Evolutionary conservation across 1,140 invertebrate genomes (phyloP).

Genomic region (Oreohelix idahoensis): DNA sequence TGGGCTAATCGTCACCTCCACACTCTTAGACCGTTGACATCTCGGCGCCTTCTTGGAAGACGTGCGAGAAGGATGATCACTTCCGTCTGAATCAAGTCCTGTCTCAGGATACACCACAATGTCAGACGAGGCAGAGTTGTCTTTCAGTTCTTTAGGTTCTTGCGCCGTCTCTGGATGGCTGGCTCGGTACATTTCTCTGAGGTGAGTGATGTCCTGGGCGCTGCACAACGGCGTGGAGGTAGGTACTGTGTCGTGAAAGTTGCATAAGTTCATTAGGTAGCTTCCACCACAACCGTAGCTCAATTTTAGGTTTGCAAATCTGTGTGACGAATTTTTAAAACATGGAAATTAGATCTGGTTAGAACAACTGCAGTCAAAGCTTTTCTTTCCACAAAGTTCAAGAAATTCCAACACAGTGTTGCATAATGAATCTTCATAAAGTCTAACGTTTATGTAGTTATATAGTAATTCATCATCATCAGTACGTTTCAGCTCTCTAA

Average conservation of each 20-base stretch:
- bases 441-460: too few relatives aligned
- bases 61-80: background rate
- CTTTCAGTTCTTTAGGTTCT: background rate
- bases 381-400: too few relatives aligned
- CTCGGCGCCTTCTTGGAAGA: background rate
- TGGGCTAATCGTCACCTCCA: background rate
- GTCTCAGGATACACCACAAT: background rate
- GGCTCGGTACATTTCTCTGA: slow-evolving; percentile 27
- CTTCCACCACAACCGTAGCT: slow-evolving; percentile 83
- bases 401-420: too few relatives aligned
- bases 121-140: background rate
- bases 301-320: slow-evolving; percentile 14
- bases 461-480: too few relatives aligned
- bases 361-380: too few relatives aligned
- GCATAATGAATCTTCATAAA: too few relatives aligned
- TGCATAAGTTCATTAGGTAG: slow-evolving; percentile 91
- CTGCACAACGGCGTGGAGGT: slow-evolving; percentile 91
- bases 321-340: background rate
- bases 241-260: slow-evolving; percentile 91
- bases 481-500: too few relatives aligned
- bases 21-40: background rate
- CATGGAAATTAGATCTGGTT: too few relatives aligned
- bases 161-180: background rate
- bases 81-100: background rate
- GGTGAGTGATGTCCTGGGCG: slow-evolving; percentile 75